A percentile compares a stretch with the other conserved stretches of the same genome.
These are phyloP conservation scores for Oryzias javanicus DNA, from an alignment of 2,113 vertebrate species.

Conservation along the genomic window DNA sequence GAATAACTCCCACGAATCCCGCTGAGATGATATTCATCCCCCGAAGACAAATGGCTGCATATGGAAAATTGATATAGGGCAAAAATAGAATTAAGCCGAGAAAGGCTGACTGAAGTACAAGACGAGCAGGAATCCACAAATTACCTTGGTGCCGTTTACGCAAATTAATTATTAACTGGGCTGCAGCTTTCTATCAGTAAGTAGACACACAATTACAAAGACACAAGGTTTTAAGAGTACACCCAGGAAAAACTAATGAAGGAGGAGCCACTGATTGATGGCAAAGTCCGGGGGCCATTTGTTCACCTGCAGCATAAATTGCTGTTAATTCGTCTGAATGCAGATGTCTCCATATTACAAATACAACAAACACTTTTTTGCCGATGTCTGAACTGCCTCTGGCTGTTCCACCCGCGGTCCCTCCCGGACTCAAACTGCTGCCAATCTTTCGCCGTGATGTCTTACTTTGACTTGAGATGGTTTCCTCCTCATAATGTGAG, in stretches of 20 bases:
- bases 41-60: constrained; percentile 67
- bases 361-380: too few species aligned
- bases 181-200: constrained; percentile 55
- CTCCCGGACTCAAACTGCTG: too few species aligned
- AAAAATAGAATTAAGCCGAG: constrained; percentile 72
- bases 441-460: too few species aligned
- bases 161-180: constrained; percentile 70
- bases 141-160: constrained; percentile 65
- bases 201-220: constrained; percentile 66
- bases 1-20: constrained; percentile 55
- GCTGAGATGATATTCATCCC: constrained; percentile 62
- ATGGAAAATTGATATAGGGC: constrained; percentile 77
- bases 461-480: too few species aligned
- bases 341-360: background rate
- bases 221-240: constrained; percentile 62
- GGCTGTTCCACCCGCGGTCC: too few species aligned
- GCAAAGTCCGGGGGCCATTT: constrained; percentile 43
- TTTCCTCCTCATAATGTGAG: too few species aligned
- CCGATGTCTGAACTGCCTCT: too few species aligned
- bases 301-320: constrained; percentile 28
- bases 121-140: constrained; percentile 42
- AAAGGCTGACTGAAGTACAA: constrained; percentile 45
- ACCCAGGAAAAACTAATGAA: constrained; percentile 60
- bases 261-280: constrained; percentile 60
- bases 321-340: constrained; percentile 14